These are phyloP conservation scores for Baccha elongata DNA, from an alignment of 2,888 invertebrate species.

Conservation along the genomic window DNA sequence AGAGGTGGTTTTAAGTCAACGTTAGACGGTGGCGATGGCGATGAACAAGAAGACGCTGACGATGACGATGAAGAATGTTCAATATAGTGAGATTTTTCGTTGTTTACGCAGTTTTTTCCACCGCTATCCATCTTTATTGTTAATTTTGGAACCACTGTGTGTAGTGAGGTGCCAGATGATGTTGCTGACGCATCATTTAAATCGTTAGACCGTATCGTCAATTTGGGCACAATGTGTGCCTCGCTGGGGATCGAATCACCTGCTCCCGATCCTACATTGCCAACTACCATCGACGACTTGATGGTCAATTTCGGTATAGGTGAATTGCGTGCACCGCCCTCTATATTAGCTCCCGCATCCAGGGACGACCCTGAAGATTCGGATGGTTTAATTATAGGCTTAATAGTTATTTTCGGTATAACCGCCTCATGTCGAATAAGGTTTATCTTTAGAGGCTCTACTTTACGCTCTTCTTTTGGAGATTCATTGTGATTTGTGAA, in stretches of 20 bases:
- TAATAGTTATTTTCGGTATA: constrained; percentile 79
- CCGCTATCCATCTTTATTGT: constrained; percentile 80
- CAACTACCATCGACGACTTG: constrained; percentile 70
- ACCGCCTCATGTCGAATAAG: constrained; percentile 76
- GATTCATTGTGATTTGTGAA: constrained; percentile 71
- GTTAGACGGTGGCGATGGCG: constrained; percentile 68
- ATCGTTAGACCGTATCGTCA: constrained; percentile 79
- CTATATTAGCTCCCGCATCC: constrained; percentile 76
- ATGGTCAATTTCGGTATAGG: constrained; percentile 77
- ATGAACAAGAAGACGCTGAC: constrained; percentile 70
- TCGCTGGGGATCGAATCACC: constrained; percentile 72
- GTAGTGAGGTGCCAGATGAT: constrained; percentile 75
- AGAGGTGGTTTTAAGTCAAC: constrained; percentile 80
- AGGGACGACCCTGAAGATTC: constrained; percentile 78
- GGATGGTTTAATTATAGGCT: constrained; percentile 78
- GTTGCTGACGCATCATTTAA: constrained; percentile 78
- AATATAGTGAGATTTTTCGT: constrained; percentile 59
- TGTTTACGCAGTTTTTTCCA: constrained; percentile 74
- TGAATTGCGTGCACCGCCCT: constrained; percentile 41
- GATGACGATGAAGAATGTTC: constrained; percentile 64
- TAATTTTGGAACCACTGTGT: constrained; percentile 80
- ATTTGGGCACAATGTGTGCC: constrained; percentile 81
- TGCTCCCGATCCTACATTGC: constrained; percentile 19
- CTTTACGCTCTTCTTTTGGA: constrained; percentile 79
- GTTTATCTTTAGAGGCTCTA: constrained; percentile 82